Percentiles rank a stretch among this genome's conserved stretches.
phyloP scores from a whole-genome alignment of 2,113 vertebrate species.

The Triplophysa siluroides region DNA sequence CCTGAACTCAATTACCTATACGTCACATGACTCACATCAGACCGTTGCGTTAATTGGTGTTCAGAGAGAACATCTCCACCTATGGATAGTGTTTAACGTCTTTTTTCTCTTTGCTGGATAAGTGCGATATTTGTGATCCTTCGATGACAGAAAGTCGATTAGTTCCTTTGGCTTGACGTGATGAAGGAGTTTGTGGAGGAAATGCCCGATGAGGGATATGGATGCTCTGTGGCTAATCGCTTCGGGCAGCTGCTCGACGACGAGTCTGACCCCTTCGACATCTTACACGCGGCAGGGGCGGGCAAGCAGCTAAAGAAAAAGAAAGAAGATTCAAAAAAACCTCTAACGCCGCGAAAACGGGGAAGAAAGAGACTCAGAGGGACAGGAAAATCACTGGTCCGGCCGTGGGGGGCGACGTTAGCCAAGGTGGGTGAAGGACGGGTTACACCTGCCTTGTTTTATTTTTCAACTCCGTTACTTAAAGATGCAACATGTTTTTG shows the following conservation, averaged over 20 bases:
- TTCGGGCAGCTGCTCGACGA: constrained; percentile 87
- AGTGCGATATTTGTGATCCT: background rate
- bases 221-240: constrained; percentile 85
- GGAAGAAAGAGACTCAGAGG: constrained; percentile 80
- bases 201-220: constrained; percentile 75
- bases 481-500: too few relatives aligned
- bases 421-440: constrained; percentile 6
- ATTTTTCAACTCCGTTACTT: too few relatives aligned
- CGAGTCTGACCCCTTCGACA: constrained; percentile 86
- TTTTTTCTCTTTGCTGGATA: background rate
- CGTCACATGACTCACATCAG: background rate
- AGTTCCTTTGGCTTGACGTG: background rate
- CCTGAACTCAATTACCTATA: constrained; percentile 11
- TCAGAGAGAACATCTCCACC: background rate
- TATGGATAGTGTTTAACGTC: background rate
- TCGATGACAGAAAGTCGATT: background rate
- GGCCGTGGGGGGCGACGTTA: background rate
- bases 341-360: constrained; percentile 57
- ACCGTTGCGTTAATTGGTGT: background rate
- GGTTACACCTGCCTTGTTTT: too few relatives aligned
- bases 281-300: constrained; percentile 72
- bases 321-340: constrained; percentile 69
- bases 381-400: constrained; percentile 65
- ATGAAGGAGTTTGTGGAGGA: constrained; percentile 71
- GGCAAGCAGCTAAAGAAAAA: constrained; percentile 70